These are phyloP conservation scores for Eira barbara DNA, from an alignment of 2,113 vertebrate genomes.

Conservation along the genomic window DNA sequence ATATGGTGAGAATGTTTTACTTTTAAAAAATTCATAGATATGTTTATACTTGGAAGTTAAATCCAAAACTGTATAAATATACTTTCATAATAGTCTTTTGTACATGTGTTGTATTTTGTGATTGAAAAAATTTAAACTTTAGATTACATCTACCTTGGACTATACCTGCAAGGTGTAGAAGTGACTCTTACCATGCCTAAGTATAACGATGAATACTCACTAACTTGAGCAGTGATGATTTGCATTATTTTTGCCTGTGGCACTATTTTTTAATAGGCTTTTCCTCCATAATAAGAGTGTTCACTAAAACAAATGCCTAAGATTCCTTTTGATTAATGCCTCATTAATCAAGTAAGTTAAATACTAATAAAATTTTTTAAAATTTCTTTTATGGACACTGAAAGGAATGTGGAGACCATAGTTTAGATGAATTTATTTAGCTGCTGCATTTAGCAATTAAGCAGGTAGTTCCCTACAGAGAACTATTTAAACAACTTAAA, in stretches of 20 bases:
- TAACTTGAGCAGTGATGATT: background rate
- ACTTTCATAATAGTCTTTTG: background rate
- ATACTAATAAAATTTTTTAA: background rate
- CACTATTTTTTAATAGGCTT: background rate
- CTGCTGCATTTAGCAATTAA: background rate
- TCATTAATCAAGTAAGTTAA: background rate
- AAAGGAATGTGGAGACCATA: background rate
- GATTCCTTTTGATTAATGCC: background rate
- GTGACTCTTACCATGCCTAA: background rate
- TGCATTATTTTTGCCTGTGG: background rate
- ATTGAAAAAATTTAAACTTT: background rate
- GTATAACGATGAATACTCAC: background rate
- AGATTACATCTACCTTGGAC: background rate
- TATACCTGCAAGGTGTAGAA: background rate
- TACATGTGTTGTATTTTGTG: background rate
- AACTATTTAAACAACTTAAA: slow-evolving; percentile 3
- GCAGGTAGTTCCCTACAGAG: slow-evolving; percentile 26
- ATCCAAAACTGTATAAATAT: background rate
- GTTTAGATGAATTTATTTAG: background rate
- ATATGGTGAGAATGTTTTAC: background rate
- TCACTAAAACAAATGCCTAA: slow-evolving; percentile 18
- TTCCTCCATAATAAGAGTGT: background rate
- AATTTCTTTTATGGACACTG: background rate
- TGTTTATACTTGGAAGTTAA: background rate
- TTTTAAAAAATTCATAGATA: background rate